phyloP scores from a whole-genome alignment of 2,888 invertebrate genomes.

The Drosophila mimetica region DNA sequence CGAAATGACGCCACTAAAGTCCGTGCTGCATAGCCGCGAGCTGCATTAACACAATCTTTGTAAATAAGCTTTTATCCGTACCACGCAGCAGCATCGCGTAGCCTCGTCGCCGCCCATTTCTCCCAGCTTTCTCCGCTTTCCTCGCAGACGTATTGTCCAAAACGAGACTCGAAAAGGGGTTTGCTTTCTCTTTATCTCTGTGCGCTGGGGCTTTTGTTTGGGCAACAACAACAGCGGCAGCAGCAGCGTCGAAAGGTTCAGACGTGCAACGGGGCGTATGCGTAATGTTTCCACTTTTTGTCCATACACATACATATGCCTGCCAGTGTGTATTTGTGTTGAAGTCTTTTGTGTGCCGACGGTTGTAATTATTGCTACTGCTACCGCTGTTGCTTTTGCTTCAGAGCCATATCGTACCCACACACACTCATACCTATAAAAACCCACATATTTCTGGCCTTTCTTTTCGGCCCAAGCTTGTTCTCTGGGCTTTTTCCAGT shows the following conservation, averaged over 20 bases:
- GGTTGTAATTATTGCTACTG: constrained; percentile 72
- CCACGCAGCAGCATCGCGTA: constrained; percentile 26
- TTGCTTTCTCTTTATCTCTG: constrained; percentile 57
- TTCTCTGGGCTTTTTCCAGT: constrained; percentile 26
- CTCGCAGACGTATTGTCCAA: constrained; percentile 63
- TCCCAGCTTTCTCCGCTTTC: constrained; percentile 1
- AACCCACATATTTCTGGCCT: constrained; percentile 28
- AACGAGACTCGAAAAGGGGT: constrained; percentile 37
- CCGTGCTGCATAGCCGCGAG: constrained; percentile 72
- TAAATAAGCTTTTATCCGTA: constrained; percentile 73
- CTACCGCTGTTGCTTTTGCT: constrained; percentile 8
- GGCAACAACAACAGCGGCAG: constrained; percentile 46
- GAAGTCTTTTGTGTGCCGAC: constrained; percentile 68
- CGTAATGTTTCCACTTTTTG: constrained; percentile 56
- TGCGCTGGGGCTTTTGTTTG: constrained; percentile 65
- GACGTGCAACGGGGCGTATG: constrained; percentile 60
- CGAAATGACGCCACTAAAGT: constrained; percentile 56
- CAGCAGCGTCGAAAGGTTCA: constrained; percentile 42
- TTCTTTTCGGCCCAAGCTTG: constrained; percentile 20
- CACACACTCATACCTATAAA: constrained; percentile 5
- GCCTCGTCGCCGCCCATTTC: neutral
- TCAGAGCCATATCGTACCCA: constrained; percentile 12
- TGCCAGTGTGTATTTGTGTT: constrained; percentile 41
- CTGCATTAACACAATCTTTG: constrained; percentile 74
- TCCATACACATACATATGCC: constrained; percentile 8